Evolutionary conservation across 2,113 vertebrate species (phyloP).

Genomic region (Burhinus oedicnemus): DNA sequence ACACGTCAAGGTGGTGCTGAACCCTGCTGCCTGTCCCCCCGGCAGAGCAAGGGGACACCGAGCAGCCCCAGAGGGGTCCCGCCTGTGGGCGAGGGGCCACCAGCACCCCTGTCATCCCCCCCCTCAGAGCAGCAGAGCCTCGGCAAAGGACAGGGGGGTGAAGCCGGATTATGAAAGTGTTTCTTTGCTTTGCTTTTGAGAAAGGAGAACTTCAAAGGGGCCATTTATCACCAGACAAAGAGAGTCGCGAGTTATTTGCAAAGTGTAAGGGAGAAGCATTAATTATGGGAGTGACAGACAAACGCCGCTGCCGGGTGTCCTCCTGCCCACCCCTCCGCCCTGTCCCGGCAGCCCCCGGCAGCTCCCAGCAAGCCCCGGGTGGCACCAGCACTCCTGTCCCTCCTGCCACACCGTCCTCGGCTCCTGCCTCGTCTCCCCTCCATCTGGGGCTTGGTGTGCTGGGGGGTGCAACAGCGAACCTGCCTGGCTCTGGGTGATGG

Average conservation of each 20-base stretch:
- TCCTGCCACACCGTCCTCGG: accelerated
- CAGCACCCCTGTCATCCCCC: background rate
- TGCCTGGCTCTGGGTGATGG: background rate
- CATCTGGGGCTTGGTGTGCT: background rate
- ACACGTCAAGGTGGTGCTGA: accelerated
- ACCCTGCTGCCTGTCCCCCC: accelerated
- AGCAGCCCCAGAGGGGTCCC: background rate
- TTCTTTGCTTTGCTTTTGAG: slow-evolving; percentile 66
- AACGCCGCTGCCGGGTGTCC: background rate
- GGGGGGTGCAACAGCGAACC: accelerated
- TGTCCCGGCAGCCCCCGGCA: background rate
- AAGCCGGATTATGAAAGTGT: slow-evolving; percentile 43
- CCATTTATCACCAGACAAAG: slow-evolving; percentile 57
- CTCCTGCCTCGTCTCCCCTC: background rate
- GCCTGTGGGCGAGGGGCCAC: background rate
- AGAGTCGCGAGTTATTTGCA: slow-evolving; percentile 47
- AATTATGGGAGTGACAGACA: slow-evolving; percentile 17
- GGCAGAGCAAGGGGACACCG: background rate
- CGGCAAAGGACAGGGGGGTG: background rate
- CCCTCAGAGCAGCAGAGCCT: background rate
- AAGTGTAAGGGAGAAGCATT: slow-evolving; percentile 48
- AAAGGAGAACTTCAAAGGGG: slow-evolving; percentile 62
- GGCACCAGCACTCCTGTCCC: background rate
- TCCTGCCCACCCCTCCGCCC: background rate
- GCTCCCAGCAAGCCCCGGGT: background rate